Evolutionary conservation across 2,888 invertebrate species (phyloP), one percentile per base, ranked within the genome.

Genomic region (Kryphioiulus occultus): DNA sequence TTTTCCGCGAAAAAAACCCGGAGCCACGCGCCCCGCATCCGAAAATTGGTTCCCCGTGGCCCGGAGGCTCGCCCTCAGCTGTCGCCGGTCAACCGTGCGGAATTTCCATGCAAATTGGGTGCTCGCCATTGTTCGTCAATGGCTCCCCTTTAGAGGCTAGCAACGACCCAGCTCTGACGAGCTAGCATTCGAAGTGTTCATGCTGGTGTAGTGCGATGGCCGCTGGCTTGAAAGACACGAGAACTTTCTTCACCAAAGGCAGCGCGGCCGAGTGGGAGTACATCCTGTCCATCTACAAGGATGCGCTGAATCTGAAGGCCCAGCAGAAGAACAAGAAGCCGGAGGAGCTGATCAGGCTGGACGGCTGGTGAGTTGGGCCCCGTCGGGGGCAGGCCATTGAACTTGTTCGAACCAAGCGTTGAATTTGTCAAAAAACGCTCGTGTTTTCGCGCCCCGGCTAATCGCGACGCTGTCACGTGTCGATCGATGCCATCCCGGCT

Each of bases 241-340:
- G 96, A 93, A 96, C 96, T 94, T 97, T 97, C 95, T 97, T 97
- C 94, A 95, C 95, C 93, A 95, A 96, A 94, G 97, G 96, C 92
- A 95, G 96, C 92, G 92, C 93, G 90, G 94, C 94, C 93, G 96
- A 96, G 93, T 96, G 96, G 94, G 95, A 96, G 89, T 95, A 95
- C 94, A 96, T 97, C 92, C 94, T 96, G 92, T 95, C 96, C 93
- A 94, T 97, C 91, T 98, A 98, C 93, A 97, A 97, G 91, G 95
- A 97, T 94, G 97, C 97, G 91, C 94, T 98, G 90, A 95, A 95
- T 93, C 93, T 97, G 91, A 98, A 97, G 93, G 97, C 98, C 89
- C 96, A 97, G 92, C 95, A 94, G 92, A 96, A 96, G 44, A 95
- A 95, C 92, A 97, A 97, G 94, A 98, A 96, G 93, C 96, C 97